phyloP scores from a whole-genome alignment of 2,888 invertebrate species.

The Pyrrhopygopsis socrates region DNA sequence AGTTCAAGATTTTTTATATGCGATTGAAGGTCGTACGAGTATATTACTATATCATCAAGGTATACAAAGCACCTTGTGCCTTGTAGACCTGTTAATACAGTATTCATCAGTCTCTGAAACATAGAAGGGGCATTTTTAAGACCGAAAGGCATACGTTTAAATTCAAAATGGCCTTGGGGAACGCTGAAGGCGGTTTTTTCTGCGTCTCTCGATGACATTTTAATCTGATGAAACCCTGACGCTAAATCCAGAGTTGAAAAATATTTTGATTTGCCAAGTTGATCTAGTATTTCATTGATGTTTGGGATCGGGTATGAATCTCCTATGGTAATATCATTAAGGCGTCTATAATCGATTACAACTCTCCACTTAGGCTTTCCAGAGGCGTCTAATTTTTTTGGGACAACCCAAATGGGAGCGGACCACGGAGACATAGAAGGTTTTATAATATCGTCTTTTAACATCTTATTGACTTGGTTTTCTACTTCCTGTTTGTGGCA shows the following conservation, averaged over 20 bases:
- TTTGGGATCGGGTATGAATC: constrained; percentile 82
- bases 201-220: not conserved
- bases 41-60: constrained; percentile 66
- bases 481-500: constrained; percentile 79
- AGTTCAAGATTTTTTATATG: constrained; percentile 32
- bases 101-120: constrained; percentile 77
- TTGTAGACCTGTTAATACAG: constrained; percentile 75
- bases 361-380: constrained; percentile 79
- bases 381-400: constrained; percentile 82
- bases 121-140: constrained; percentile 70
- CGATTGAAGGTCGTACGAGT: constrained; percentile 29
- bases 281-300: constrained; percentile 81
- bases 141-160: constrained; percentile 64
- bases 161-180: constrained; percentile 70
- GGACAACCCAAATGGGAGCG: constrained; percentile 79
- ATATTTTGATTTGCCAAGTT: constrained; percentile 80
- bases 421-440: constrained; percentile 82
- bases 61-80: constrained; percentile 76
- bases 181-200: constrained; percentile 80
- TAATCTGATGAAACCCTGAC: constrained; percentile 76
- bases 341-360: constrained; percentile 73
- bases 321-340: constrained; percentile 81
- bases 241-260: constrained; percentile 69
- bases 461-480: constrained; percentile 61
- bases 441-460: constrained; percentile 79